Conservation (phyloP, 2,888 invertebrate genomes). For the Stramonita haemastoma region DNA sequence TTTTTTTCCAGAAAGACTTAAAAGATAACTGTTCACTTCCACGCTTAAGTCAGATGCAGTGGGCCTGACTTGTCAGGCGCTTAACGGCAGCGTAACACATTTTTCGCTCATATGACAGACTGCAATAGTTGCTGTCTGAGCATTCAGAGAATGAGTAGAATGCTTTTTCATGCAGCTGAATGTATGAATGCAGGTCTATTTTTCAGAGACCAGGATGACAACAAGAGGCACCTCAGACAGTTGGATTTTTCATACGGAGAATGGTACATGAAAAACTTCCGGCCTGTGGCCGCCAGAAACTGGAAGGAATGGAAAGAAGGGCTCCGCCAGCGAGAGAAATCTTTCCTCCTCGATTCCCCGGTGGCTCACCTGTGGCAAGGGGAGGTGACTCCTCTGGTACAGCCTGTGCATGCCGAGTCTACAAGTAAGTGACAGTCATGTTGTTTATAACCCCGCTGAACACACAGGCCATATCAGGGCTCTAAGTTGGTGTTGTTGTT, state of each 20-base stretch:
- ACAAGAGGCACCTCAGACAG: conserved; percentile 41
- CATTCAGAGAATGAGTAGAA: too few relatives aligned
- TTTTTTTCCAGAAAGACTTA: too few relatives aligned
- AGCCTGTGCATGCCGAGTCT: conserved; percentile 58
- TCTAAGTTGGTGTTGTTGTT: too few relatives aligned
- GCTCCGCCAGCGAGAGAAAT: not conserved
- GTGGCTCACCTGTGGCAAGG: conserved; percentile 61
- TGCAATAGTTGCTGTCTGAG: too few relatives aligned
- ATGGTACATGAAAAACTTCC: conserved; percentile 46
- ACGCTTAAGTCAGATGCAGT: too few relatives aligned
- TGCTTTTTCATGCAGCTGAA: too few relatives aligned
- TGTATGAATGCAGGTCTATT: not conserved
- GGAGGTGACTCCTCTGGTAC: conserved; percentile 67
- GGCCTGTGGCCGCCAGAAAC: conserved; percentile 54
- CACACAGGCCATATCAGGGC: too few relatives aligned
- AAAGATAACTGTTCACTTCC: too few relatives aligned
- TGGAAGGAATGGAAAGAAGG: conserved; percentile 68
- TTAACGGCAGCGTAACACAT: too few relatives aligned
- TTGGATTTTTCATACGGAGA: conserved; percentile 63
- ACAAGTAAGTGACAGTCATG: conserved; percentile 42
- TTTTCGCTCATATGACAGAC: too few relatives aligned
- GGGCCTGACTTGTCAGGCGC: too few relatives aligned
- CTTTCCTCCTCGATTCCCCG: conserved; percentile 47
- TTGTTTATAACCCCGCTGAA: too few relatives aligned
- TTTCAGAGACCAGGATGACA: conserved; percentile 40